phyloP scores from a whole-genome alignment of 2,888 invertebrate species.

The Nemurella pictetii region DNA sequence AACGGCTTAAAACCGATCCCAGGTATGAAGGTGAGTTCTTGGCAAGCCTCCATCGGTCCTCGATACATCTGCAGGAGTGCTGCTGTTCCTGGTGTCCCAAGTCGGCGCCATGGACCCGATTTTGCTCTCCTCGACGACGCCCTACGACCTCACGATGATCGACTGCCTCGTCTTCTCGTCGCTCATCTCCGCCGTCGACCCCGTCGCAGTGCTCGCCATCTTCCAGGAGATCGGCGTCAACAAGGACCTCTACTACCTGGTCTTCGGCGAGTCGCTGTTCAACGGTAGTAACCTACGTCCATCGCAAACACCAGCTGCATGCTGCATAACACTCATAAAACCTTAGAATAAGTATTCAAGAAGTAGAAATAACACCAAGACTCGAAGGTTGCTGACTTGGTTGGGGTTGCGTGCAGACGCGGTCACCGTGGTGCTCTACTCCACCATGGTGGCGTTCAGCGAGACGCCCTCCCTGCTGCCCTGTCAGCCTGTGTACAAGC shows the following conservation, averaged over 20 bases:
- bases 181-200: constrained; percentile 61
- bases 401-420: background rate
- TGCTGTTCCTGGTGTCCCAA: constrained; percentile 38
- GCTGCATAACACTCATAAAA: no score
- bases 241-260: constrained; percentile 62
- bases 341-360: no score
- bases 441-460: background rate
- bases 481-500: no score
- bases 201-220: constrained; percentile 61
- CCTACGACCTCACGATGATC: constrained; percentile 45
- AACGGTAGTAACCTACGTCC: constrained; percentile 52
- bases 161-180: constrained; percentile 55
- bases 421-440: background rate
- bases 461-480: no score
- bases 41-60: no score
- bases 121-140: background rate
- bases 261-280: constrained; percentile 64
- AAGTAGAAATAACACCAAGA: no score
- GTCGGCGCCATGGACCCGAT: constrained; percentile 40
- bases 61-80: constrained; percentile 38
- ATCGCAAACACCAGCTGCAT: no score
- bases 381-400: no score
- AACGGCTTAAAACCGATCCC: no score
- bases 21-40: no score
- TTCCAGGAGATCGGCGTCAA: constrained; percentile 64